phyloP scores from a whole-genome alignment of 2,113 vertebrate species.

The Coregonus clupeaformis region DNA sequence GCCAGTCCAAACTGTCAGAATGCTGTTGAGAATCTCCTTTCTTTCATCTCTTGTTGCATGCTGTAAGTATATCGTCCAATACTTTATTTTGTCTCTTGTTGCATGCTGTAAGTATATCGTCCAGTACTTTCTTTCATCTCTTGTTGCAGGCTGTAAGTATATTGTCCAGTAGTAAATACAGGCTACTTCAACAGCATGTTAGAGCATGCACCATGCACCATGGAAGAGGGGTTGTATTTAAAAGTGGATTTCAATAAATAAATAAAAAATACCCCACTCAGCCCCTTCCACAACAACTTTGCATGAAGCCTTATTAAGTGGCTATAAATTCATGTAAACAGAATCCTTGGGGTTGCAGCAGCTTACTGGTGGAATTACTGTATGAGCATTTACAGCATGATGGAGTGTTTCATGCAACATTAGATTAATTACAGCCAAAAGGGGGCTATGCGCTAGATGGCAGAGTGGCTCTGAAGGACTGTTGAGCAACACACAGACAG shows the following conservation, averaged over 20 bases:
- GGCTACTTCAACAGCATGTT: background rate
- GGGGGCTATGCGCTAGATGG: conserved; percentile 31
- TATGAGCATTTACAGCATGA: conserved; percentile 32
- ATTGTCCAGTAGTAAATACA: background rate
- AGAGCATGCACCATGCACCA: background rate
- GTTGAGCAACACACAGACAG: conserved; percentile 26
- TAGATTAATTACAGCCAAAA: conserved; percentile 44
- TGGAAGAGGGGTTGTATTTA: background rate
- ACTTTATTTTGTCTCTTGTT: conserved; percentile 26
- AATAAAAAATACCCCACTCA: background rate
- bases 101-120: conserved; percentile 43
- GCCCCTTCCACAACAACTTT: conserved; percentile 17
- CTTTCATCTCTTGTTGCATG: conserved; percentile 33
- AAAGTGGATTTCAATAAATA: background rate
- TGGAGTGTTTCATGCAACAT: no score
- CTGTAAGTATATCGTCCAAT: conserved; percentile 39
- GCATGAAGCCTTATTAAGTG: conserved; percentile 46
- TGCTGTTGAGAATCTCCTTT: conserved; percentile 28
- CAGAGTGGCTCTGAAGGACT: conserved; percentile 27
- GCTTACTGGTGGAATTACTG: conserved; percentile 36
- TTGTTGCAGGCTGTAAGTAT: conserved; percentile 51
- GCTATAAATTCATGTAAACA: conserved; percentile 45
- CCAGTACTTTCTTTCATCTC: conserved; percentile 16
- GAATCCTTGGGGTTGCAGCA: conserved; percentile 30
- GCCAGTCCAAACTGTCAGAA: conserved; percentile 8